Conservation (phyloP, 2,113 vertebrate genomes). For the Actenoides lindsayi region DNA sequence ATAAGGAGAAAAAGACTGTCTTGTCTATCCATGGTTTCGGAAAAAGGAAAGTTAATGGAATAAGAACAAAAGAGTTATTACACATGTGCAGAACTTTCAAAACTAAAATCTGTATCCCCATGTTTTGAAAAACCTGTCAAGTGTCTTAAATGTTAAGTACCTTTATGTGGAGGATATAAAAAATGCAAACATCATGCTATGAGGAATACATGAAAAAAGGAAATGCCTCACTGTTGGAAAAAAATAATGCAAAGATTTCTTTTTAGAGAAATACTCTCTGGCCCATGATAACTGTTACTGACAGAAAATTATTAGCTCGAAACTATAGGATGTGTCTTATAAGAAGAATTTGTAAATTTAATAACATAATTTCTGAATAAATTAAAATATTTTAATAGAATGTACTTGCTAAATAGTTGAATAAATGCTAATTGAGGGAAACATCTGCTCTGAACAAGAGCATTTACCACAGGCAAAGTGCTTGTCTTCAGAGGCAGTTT, state of each 20-base stretch:
- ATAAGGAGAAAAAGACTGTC: background rate
- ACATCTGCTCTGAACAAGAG: slow-evolving; percentile 69
- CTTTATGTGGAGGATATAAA: slow-evolving; percentile 5
- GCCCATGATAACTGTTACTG: slow-evolving; percentile 33
- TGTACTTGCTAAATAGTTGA: slow-evolving; percentile 58
- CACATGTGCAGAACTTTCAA: background rate
- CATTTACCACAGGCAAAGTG: slow-evolving; percentile 69
- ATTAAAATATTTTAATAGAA: slow-evolving; percentile 76
- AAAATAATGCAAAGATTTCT: slow-evolving; percentile 36
- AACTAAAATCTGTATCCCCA: background rate
- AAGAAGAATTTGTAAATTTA: slow-evolving; percentile 66
- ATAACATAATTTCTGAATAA: slow-evolving; percentile 71
- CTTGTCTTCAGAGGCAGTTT: slow-evolving; percentile 61
- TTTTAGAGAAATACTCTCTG: slow-evolving; percentile 28
- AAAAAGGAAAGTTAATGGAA: background rate
- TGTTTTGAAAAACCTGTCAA: slow-evolving; percentile 33
- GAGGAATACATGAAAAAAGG: slow-evolving; percentile 7
- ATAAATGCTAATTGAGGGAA: slow-evolving; percentile 71
- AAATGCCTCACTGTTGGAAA: background rate
- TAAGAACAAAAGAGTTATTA: background rate
- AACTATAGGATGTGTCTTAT: slow-evolving; percentile 63
- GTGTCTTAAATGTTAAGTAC: background rate
- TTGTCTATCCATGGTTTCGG: background rate
- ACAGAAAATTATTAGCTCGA: slow-evolving; percentile 67
- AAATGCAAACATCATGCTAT: background rate